Conservation (phyloP, 2,113 vertebrate species). For the Podarcis muralis region DNA sequence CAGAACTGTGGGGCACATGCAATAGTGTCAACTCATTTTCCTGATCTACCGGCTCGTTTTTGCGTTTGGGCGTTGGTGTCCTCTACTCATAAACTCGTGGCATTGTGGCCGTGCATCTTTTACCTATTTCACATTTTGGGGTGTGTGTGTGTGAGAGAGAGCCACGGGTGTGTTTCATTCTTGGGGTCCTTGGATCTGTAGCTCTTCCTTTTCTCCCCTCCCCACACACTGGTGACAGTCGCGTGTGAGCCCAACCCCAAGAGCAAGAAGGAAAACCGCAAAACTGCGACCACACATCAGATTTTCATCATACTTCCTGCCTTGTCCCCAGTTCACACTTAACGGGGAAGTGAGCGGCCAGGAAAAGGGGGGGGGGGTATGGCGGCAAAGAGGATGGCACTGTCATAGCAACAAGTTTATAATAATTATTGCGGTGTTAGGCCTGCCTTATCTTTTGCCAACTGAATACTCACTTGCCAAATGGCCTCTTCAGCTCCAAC, state of each 20-base stretch:
- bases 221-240: slow-evolving; percentile 42
- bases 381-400: neutral
- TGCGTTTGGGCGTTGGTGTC: neutral
- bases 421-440: neutral
- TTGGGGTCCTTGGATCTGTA: neutral
- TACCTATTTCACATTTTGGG: neutral
- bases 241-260: slow-evolving; percentile 59
- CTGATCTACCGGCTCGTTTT: neutral
- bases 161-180: neutral
- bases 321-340: slow-evolving; percentile 30
- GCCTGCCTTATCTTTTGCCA: neutral
- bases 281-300: slow-evolving; percentile 57
- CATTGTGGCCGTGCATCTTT: neutral
- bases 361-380: neutral
- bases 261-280: slow-evolving; percentile 66
- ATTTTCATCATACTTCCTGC: slow-evolving; percentile 65
- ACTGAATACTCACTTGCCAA: neutral
- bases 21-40: neutral
- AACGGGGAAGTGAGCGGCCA: neutral
- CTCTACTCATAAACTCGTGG: neutral
- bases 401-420: slow-evolving; percentile 10
- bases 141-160: neutral
- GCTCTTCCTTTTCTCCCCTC: slow-evolving; percentile 1
- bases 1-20: neutral
- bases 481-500: neutral